Base-by-base conservation (phyloP, 2,797 vertebrate species). In the Alcedo atthis region DNA sequence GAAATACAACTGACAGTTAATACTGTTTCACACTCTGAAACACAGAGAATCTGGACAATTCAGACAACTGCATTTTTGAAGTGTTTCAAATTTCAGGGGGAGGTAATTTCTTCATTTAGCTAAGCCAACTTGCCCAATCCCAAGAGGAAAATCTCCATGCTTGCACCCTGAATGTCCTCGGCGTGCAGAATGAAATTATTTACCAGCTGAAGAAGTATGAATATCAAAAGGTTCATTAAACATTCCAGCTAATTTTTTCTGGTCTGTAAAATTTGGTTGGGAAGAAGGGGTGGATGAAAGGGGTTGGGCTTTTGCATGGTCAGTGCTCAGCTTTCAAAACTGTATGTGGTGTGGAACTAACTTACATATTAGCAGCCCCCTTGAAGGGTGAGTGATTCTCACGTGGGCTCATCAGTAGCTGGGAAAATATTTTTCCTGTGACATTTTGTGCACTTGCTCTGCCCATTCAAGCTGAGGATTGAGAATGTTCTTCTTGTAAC, bases 151-250 rank as follows among this genome's bases (percentile, higher is more conserved):
- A 70, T 74, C 87, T 91, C 87, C 53, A 2, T 84, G 85, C 62
- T 66, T 51, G 85, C 81, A 90, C 90, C 87, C 90, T 82, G 64
- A 83, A 81, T 70, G 90, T 94, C 87, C 90, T 92, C 78, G 55
- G 92, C 58, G 24, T 89, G 90, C 82, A 87, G 79, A 92, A 86
- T 92, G 75, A 63, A 92, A 92, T 94, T 74, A 91, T 89, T 89
- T 94, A 68, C 58, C 54, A 89, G 88, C 87, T 84, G 82, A 83
- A 92, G 54, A 78, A 94, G 90, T 83, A 89, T 84, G 87, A 94
- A 91, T 94, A 91, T 94, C 94, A 89, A 94, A 95, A 87, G 92
- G 75, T 92, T 94, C 82, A 78, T 94, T 94, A 94, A 84, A 81
- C 90, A 91, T 91, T 81, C 94, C 90, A 89, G 62, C 75, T 94